These are phyloP conservation scores for Punctoribates punctum DNA, from an alignment of 2,888 invertebrate genomes.

Conservation along the genomic window DNA sequence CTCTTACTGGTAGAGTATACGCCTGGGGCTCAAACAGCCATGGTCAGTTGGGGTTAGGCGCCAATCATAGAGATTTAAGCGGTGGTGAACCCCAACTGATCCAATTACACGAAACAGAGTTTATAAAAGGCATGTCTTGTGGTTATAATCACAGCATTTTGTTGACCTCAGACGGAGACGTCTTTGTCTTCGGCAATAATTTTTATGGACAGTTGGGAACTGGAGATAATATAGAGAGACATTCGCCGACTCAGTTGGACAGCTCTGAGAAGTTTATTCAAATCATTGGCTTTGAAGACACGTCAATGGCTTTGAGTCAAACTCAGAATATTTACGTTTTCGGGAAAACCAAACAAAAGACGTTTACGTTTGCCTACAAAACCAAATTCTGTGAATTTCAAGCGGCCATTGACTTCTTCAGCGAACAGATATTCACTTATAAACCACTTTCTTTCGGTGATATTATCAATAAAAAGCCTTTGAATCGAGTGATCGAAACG, in stretches of 20 bases:
- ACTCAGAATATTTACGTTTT: too few species aligned
- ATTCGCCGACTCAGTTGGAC: too few species aligned
- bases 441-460: background rate
- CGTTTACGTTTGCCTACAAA: too few species aligned
- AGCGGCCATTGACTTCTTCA: too few species aligned
- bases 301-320: too few species aligned
- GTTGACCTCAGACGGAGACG: background rate
- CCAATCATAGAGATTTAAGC: background rate
- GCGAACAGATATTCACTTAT: too few species aligned
- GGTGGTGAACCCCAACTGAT: background rate
- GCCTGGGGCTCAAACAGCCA: constrained; percentile 66
- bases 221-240: too few species aligned
- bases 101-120: background rate
- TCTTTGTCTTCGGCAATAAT: constrained; percentile 26
- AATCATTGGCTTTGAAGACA: too few species aligned
- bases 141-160: background rate
- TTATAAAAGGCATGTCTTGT: background rate
- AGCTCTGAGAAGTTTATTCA: too few species aligned
- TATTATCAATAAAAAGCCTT: background rate
- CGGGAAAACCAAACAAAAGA: too few species aligned
- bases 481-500: background rate
- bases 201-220: background rate
- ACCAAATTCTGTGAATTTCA: too few species aligned
- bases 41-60: constrained; percentile 62
- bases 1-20: constrained; percentile 59